A percentile compares a stretch with the other conserved stretches of the same genome.
These are phyloP conservation scores for Pseudorasbora parva DNA, from an alignment of 2,113 vertebrate species.

Conservation along the genomic window DNA sequence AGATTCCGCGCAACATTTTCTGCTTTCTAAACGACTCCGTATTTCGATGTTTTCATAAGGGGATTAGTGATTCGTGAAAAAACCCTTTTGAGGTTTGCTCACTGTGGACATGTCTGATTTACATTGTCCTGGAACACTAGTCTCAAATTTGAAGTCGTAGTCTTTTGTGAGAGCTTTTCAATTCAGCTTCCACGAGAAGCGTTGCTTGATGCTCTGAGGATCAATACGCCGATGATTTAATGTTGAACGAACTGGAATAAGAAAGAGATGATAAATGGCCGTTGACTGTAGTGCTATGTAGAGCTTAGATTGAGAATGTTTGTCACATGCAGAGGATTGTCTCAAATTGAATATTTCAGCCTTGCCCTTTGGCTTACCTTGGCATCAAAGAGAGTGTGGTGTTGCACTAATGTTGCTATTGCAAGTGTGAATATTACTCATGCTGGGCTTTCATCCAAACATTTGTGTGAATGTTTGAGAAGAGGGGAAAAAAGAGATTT, in stretches of 20 bases:
- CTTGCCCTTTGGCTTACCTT: constrained; percentile 13
- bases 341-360: constrained; percentile 1
- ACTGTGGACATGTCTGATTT: constrained; percentile 59
- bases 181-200: not conserved
- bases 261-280: not conserved
- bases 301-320: not conserved
- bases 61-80: constrained; percentile 66
- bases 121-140: constrained; percentile 50
- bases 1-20: not conserved
- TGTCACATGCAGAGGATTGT: not conserved
- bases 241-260: not conserved
- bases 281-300: not conserved
- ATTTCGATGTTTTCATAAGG: constrained; percentile 61
- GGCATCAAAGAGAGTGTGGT: constrained; percentile 16
- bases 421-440: constrained; percentile 18
- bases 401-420: constrained; percentile 3
- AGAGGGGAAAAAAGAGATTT: not conserved
- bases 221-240: not conserved
- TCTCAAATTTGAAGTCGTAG: constrained; percentile 53
- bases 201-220: not conserved
- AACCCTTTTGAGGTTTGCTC: constrained; percentile 63
- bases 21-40: constrained; percentile 58
- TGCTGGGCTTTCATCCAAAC: constrained; percentile 36
- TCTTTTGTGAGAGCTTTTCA: constrained; percentile 53
- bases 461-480: constrained; percentile 14